Percentiles rank a stretch among this genome's conserved stretches.
Conservation (phyloP, 2,113 vertebrate species). For the Callipepla californica region DNA sequence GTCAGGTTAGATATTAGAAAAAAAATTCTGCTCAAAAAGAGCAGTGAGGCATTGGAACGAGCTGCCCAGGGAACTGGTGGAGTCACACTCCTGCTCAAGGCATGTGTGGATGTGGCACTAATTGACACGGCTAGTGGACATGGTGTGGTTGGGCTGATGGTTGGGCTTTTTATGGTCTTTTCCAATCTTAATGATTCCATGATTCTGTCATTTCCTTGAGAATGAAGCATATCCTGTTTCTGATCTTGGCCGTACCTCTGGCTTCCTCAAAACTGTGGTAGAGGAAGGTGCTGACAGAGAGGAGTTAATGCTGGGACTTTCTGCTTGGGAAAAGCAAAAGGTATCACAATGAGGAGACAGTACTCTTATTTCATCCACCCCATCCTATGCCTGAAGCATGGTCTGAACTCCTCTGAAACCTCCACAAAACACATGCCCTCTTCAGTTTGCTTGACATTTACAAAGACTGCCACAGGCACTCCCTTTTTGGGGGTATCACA, state of each 20-base stretch:
- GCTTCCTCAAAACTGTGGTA: not conserved
- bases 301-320: not conserved
- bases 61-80: too few relatives aligned
- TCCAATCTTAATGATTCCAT: too few relatives aligned
- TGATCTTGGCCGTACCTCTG: not conserved
- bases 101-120: too few relatives aligned
- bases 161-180: too few relatives aligned
- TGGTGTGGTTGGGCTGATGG: too few relatives aligned
- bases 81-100: too few relatives aligned
- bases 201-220: not conserved
- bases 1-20: too few relatives aligned
- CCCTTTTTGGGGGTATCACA: fast-evolving
- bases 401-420: not conserved
- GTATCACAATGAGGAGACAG: not conserved
- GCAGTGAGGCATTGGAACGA: too few relatives aligned
- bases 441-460: not conserved
- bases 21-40: too few relatives aligned
- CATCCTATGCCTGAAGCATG: not conserved
- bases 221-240: not conserved
- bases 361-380: not conserved
- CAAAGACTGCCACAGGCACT: not conserved
- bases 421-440: not conserved
- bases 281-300: not conserved
- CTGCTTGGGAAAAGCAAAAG: not conserved
- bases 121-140: too few relatives aligned